Evolutionary conservation across 2,113 vertebrate genomes (phyloP).

Genomic region (Phasianus colchicus): DNA sequence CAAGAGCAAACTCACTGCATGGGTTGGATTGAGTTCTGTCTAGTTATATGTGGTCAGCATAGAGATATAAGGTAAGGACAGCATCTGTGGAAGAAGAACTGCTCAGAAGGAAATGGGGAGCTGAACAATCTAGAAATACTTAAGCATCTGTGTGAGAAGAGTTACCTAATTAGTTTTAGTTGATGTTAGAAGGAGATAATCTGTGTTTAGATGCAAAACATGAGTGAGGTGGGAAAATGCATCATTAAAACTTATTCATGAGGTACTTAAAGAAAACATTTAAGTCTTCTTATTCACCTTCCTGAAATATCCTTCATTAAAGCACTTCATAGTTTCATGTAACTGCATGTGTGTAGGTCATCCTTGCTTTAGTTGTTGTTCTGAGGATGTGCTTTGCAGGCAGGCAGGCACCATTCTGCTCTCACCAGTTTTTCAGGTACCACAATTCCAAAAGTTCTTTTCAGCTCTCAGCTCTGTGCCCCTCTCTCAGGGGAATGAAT

Average conservation of each 20-base stretch:
- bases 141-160: neutral
- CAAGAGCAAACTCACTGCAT: neutral
- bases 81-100: neutral
- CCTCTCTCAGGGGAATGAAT: neutral
- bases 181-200: neutral
- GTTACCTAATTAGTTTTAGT: neutral
- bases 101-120: neutral
- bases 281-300: neutral
- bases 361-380: neutral
- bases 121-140: neutral
- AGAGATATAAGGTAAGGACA: neutral
- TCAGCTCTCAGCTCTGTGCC: neutral
- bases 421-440: neutral
- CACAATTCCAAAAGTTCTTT: neutral
- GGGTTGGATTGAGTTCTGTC: neutral
- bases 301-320: rapidly evolving
- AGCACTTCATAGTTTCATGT: rapidly evolving
- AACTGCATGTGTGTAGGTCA: rapidly evolving
- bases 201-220: neutral
- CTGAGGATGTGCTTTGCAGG: neutral
- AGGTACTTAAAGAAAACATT: neutral
- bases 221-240: neutral
- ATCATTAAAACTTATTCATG: neutral
- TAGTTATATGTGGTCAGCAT: neutral
- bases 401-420: neutral